Evolutionary conservation across 1,140 invertebrate genomes (phyloP), one percentile per base, ranked within the genome.

Genomic region (Micrasema longulum): DNA sequence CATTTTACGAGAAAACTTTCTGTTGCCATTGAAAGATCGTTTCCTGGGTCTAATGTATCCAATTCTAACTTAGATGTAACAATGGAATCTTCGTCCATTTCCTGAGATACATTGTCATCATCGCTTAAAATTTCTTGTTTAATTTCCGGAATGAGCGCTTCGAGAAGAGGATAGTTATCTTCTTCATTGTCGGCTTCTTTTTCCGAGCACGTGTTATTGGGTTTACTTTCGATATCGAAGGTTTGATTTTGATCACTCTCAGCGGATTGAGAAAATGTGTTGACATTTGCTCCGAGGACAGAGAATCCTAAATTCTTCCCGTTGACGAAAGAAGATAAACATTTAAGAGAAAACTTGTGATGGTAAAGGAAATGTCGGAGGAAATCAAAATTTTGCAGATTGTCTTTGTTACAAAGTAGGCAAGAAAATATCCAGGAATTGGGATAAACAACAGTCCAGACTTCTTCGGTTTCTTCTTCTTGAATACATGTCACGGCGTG

Each of bases 291-390:
- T 31, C 83, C 84, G 52, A 77, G 76, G 0, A 85, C 79, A 4
- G 71, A 66, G 64, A 85, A 84, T 11, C 80, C 81, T 31, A 77
- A 69, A 70, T 85, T 80, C 63, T 65, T 79, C 1, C 82, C 83
- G 12, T 80, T 80, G 10, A 84, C 77, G n/a, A 84, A 38, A 22
- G 57, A 69, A 9, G 82, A 74, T 1, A 85, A 75, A 53, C 83
- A 84, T 77, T 84, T 84, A 0, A 84, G 41, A 1, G 82, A 84
- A 35, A 83, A 82, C 74, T 82, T 82, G 70, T 85, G 84, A 41
- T 77, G 82, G 2, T 82, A 81, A 77, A 84, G 81, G 47, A 78
- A 84, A 69, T 85, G 84, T 53, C 77, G 79, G 63, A 84, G 81
- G 69, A 84, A 83, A 26, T 77, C 78, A 23, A 73, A 74, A 11